Evolutionary conservation across 2,113 vertebrate species (phyloP).

Genomic region (Tragelaphus imberbis): DNA sequence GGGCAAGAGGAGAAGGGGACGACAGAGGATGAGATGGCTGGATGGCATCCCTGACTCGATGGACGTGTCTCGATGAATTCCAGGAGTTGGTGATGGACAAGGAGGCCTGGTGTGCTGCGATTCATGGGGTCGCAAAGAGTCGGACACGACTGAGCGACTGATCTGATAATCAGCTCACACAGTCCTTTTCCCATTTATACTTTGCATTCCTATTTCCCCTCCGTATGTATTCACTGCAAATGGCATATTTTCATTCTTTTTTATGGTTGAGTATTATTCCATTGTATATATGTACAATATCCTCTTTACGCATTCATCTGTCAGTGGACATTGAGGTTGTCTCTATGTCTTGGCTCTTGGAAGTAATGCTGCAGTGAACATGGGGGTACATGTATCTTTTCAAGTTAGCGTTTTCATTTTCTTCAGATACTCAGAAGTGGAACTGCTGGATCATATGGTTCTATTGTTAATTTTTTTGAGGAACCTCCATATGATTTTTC

Average conservation of each 20-base stretch:
- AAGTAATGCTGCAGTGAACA: neutral
- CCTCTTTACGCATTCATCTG: neutral
- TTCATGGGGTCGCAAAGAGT: no score
- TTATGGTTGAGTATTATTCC: neutral
- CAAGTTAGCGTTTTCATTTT: neutral
- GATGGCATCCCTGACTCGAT: no score
- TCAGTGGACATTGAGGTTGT: no score
- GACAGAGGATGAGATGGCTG: no score
- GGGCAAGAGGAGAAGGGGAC: no score
- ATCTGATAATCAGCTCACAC: neutral
- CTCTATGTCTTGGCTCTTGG: neutral
- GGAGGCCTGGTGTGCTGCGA: no score
- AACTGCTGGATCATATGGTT: neutral
- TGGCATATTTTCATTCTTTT: neutral
- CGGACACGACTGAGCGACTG: no score
- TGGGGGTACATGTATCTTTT: neutral
- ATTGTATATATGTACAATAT: neutral
- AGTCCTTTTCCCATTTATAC: neutral
- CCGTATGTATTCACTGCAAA: neutral
- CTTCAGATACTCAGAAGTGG: neutral
- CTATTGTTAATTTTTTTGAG: neutral
- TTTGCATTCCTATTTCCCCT: neutral
- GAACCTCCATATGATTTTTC: neutral
- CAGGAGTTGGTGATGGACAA: no score
- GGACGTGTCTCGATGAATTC: no score